Base-by-base conservation (phyloP, 1,140 invertebrate species). In the Telenomus remus region DNA sequence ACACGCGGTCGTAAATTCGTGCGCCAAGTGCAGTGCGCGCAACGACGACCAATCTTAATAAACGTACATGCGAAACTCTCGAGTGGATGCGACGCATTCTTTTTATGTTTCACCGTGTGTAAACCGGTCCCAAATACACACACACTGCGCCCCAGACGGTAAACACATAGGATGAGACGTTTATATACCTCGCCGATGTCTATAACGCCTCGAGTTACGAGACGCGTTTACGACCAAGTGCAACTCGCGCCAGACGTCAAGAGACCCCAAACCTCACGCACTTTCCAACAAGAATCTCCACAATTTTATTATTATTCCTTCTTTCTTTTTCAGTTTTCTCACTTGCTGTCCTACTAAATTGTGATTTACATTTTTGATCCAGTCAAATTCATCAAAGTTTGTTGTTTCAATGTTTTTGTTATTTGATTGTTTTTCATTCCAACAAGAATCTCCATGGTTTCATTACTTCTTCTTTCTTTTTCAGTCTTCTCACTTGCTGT, bases 171-270 rank as follows among this genome's bases (percentile, higher is more conserved):
- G 86, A 88, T 84, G 84, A 86, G 87, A 87, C 86, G 85, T 88
- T 88, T 88, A 88, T 88, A 87, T 88, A 87, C 86, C 87, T 83
- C 79, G 81, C 80, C 84, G 85, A 86, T 88, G 87, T 86, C 86
- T 86, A 87, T 88, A 88, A 88, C 85, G 82, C 84, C 83, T 86
- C 83, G 82, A 88, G 85, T 87, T 88, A 88, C 84, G 86, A 87
- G 87, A 88, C 86, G 86, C 87, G 79, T 88, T 88, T 87, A 88
- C 87, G 87, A 87, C 82, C 85, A 81, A 84, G 79, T 79, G 85
- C 82, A 86, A 86, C 86, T 86, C 83, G 81, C 84, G 81, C 82
- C 83, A 86, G 84, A 86, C 85, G 83, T 84, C 84, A 82, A 84
- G 80, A 83, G 76, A 65, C 13, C 56, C 80, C 70, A 81, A 82